Base-by-base conservation (phyloP, 2,888 invertebrate genomes). In the Torymus tubicola region DNA sequence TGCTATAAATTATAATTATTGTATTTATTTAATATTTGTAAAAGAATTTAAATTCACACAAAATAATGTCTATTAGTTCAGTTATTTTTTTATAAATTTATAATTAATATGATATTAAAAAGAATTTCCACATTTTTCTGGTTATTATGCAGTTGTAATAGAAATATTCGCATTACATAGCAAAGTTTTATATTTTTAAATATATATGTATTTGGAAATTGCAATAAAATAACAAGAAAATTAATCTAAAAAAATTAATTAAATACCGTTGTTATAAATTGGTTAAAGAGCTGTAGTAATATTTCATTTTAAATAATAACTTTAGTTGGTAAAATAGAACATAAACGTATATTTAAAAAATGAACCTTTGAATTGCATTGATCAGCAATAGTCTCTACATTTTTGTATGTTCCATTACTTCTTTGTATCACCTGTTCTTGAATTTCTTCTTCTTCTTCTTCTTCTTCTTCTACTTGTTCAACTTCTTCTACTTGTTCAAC, bases 401-500 rank as follows among this genome's bases (percentile, higher is more conserved):
- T n/a, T 18, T 63, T 57, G 55, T 69, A 63, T 21, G 18, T 12
- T 21, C 58, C 68, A 57, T 78, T 77, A 65, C 24, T 61, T 61
- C n/a, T 77, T 69, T 65, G 52, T 24, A 50, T 53, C 63, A 63
- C 63, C 12, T 68, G 60, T 4, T 79, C 72, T n/a, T 42, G 42
- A 42, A 42, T 8, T 42, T 80, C 70, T 18, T 80, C 71, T 2
- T 83, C 16, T 67, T 78, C 72, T 2, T 73, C 71, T 14, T 79
- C 70, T n/a, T 76, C 74, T 21, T 69, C 78, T 10, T 83, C 16
- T 71, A 67, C 71, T 2, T 83, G 14, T 72, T 72, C 72, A 1
- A 16, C 65, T 53, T 63, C 42, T 24, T 80, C 77, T 0, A 74
- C 76, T 55, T 82, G 81, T n/a, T 80, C 82, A 31, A 74, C 65